Evolutionary conservation across 2,888 invertebrate genomes (phyloP), one percentile per base, ranked within the genome.

Genomic region (Crematogaster levior): DNA sequence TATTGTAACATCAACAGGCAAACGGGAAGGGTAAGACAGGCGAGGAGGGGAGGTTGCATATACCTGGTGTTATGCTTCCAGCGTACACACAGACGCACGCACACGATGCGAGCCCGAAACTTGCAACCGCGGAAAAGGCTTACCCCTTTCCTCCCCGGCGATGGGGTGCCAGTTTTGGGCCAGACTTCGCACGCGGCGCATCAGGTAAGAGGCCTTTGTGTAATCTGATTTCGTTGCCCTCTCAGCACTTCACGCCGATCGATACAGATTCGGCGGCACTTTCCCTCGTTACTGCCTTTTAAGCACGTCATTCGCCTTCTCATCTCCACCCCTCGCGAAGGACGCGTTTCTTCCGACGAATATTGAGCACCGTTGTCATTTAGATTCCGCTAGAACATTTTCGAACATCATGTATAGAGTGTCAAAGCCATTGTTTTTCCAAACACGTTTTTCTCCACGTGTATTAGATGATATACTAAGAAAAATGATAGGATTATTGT

Each of bases 111-210:
- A 66, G 43, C 61, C 60, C 24, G 4, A 27, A 58, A 86, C 81
- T 85, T 84, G 84, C 81, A 34, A 83, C 85, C 83, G 72, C 84
- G 85, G 82, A 81, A 85, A 87, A 89, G 82, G 81, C 80, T 88
- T 86, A 91, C 89, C 91, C 91, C 90, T 91, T 91, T 86, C 84
- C 88, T 81, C 81, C 81, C 81, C 77, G 48, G 68, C 84, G 86
- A 88, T 90, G 89, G 92, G 93, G 90, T 91, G 92, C 89, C 93
- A 94, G 94, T 94, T 93, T 92, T 91, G 89, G 92, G 91, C 90
- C 91, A 92, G 93, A 93, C 93, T 91, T 93, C 91, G 91, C 91
- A 90, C 92, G 93, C 90, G 89, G 86, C 93, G 89, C 93, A 91
- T 93, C 90, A 90, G 91, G 91, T 91, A 90, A 90, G 90, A 89